Percentiles rank a stretch among this genome's conserved stretches.
phyloP scores from a whole-genome alignment of 2,888 invertebrate species.

The Meliscaeva auricollis region DNA sequence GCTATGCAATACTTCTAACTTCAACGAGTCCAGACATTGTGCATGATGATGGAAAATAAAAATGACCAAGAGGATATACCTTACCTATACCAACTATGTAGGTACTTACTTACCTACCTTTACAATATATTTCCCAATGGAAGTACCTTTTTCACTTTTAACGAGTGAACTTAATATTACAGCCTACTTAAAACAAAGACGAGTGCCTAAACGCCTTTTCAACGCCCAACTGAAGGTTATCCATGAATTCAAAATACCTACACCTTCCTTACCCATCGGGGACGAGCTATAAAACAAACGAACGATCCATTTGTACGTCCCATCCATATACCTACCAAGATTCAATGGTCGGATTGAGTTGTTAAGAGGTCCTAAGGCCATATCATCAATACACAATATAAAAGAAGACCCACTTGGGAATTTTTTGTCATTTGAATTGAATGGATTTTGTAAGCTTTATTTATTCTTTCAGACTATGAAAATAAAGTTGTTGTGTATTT shows the following conservation, averaged over 20 bases:
- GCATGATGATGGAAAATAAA: neutral
- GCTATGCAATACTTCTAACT: neutral
- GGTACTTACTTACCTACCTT: too few species aligned
- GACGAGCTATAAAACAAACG: slow-evolving; percentile 18
- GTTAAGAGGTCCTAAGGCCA: neutral
- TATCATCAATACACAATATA: too few species aligned
- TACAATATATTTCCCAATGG: slow-evolving; percentile 25
- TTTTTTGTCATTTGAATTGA: too few species aligned
- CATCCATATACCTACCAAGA: neutral
- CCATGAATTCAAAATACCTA: slow-evolving; percentile 56
- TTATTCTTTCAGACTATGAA: too few species aligned
- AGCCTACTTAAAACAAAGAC: slow-evolving; percentile 22
- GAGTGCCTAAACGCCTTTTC: slow-evolving; percentile 19
- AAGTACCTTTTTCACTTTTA: slow-evolving; percentile 70
- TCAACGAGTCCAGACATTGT: neutral
- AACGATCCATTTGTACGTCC: slow-evolving; percentile 31
- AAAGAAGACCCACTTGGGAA: too few species aligned
- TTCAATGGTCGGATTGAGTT: neutral
- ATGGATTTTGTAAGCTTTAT: too few species aligned
- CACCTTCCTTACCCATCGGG: slow-evolving; percentile 9
- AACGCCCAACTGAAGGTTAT: slow-evolving; percentile 19
- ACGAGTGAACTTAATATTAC: slow-evolving; percentile 56
- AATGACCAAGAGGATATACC: slow-evolving; percentile 56
- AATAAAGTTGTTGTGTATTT: too few species aligned
- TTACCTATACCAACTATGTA: neutral